phyloP scores from a whole-genome alignment of 2,113 vertebrate genomes.

The Eurystomus gularis region DNA sequence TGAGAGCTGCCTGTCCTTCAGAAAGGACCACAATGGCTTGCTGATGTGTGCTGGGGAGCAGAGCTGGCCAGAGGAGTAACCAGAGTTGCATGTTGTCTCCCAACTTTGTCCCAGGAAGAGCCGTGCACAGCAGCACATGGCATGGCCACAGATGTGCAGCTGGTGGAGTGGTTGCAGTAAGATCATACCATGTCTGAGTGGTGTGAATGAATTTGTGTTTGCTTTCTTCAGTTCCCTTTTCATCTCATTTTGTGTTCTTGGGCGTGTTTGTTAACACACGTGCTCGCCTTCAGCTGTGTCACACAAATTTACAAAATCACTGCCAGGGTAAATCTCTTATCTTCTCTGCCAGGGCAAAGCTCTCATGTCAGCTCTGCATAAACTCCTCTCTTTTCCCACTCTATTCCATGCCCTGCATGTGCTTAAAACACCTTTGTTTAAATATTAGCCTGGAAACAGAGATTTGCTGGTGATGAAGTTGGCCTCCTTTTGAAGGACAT shows the following conservation, averaged over 20 bases:
- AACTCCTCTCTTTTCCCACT: background rate
- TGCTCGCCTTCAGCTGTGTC: background rate
- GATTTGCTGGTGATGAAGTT: background rate
- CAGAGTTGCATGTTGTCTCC: background rate
- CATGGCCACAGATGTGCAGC: background rate
- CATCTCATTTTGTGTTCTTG: background rate
- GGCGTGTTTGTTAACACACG: background rate
- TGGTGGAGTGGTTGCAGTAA: background rate
- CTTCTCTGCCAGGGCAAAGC: background rate
- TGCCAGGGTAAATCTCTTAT: background rate
- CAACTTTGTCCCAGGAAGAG: background rate
- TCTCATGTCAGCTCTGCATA: background rate
- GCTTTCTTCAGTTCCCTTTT: background rate
- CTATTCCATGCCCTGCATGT: background rate
- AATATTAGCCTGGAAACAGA: background rate
- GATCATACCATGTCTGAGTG: background rate
- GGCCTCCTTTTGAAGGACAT: background rate
- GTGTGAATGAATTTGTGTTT: background rate
- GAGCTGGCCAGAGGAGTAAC: background rate
- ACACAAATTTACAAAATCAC: background rate
- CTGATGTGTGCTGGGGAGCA: background rate
- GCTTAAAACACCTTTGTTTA: background rate
- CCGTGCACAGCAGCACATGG: rapidly evolving
- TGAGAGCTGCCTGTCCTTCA: background rate
- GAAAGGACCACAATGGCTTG: background rate